phyloP scores from a whole-genome alignment of 2,797 vertebrate species.

The Thunnus albacares region DNA sequence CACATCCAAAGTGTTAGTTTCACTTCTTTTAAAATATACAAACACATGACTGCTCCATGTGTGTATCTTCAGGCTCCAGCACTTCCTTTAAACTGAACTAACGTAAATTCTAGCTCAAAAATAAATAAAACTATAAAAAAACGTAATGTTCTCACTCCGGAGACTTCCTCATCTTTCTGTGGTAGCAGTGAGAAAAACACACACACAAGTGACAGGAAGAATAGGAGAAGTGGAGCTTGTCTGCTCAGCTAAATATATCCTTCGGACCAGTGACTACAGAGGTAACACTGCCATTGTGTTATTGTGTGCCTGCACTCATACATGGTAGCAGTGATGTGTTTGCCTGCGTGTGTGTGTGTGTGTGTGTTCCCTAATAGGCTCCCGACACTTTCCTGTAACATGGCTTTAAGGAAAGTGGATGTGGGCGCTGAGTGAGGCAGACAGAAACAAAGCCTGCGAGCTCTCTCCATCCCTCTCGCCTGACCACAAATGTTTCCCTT shows the following conservation, averaged over 20 bases:
- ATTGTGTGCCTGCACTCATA: slow-evolving; percentile 33
- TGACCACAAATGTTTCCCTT: slow-evolving; percentile 79
- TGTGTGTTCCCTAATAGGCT: slow-evolving; percentile 24
- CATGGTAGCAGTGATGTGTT: slow-evolving; percentile 43
- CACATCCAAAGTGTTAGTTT: background rate
- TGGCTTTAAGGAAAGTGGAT: slow-evolving; percentile 59
- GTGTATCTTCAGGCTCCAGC: background rate
- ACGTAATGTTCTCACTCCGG: background rate
- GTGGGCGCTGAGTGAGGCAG: slow-evolving; percentile 45
- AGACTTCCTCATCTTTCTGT: background rate
- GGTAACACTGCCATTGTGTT: slow-evolving; percentile 11
- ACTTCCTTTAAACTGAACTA: background rate
- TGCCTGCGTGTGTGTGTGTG: slow-evolving; percentile 9
- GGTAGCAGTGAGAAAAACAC: background rate
- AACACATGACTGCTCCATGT: background rate
- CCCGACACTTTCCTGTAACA: slow-evolving; percentile 13
- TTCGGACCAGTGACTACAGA: slow-evolving; percentile 29
- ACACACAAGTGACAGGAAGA: slow-evolving; percentile 5
- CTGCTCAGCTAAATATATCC: slow-evolving; percentile 38
- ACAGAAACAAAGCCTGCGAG: slow-evolving; percentile 59
- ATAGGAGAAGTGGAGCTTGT: slow-evolving; percentile 11
- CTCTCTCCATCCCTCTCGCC: slow-evolving; percentile 58
- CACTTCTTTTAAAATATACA: slow-evolving; percentile 40
- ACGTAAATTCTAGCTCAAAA: background rate
- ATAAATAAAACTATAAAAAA: background rate